These are phyloP conservation scores for Callinectes sapidus DNA, from an alignment of 2,888 invertebrate species.

Conservation along the genomic window DNA sequence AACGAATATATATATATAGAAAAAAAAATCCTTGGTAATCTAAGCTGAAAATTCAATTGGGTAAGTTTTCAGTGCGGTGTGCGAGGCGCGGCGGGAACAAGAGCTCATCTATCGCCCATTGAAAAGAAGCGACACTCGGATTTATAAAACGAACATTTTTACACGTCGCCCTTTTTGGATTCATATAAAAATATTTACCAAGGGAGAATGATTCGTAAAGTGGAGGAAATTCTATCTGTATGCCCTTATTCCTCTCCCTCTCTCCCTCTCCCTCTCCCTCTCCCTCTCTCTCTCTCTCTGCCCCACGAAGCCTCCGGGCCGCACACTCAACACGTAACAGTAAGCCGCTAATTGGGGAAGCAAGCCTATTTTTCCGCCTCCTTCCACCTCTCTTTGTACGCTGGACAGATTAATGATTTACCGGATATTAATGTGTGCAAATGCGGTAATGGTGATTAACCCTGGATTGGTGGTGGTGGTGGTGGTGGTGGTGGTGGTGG, in stretches of 20 bases:
- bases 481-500: slow-evolving; percentile 5
- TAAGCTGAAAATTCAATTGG: not conserved
- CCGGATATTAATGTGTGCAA: not conserved
- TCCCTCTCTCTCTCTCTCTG: not conserved
- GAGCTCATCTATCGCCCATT: not conserved
- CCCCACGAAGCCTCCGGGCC: not conserved
- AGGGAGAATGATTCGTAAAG: not conserved
- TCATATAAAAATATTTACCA: not conserved
- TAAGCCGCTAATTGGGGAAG: slow-evolving; percentile 6
- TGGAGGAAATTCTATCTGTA: not conserved
- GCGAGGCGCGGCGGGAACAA: not conserved
- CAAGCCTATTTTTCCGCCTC: not conserved
- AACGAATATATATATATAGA: not conserved
- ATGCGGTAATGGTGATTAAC: slow-evolving; percentile 14
- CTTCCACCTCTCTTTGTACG: not conserved
- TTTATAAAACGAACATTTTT: not conserved
- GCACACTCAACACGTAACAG: slow-evolving; percentile 8
- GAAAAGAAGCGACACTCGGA: not conserved
- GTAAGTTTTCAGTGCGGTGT: not conserved
- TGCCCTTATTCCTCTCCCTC: not conserved
- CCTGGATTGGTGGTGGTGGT: not conserved
- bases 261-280: not conserved
- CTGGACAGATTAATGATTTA: slow-evolving; percentile 18
- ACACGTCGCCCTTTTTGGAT: not conserved
- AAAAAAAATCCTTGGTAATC: not conserved